Percentiles rank a stretch among this genome's conserved stretches.
Conservation (phyloP, 2,888 invertebrate species). For the Dendrolimus pini region DNA sequence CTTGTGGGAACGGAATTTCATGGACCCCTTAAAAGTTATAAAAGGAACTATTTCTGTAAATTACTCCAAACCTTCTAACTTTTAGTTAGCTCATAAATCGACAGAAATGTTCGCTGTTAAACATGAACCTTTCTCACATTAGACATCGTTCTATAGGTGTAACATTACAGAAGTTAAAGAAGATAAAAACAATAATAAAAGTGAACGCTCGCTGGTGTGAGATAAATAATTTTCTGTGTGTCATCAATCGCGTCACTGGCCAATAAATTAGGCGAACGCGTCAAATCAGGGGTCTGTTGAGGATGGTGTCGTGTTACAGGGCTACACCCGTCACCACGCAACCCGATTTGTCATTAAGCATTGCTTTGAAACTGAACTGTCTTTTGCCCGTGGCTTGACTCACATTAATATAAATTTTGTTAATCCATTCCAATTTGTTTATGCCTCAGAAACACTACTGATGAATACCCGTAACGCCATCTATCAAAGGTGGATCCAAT, state of each 20-base stretch:
- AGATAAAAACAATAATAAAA: slow-evolving; percentile 45
- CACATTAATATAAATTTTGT: no score
- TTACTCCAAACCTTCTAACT: neutral
- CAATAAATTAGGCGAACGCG: slow-evolving; percentile 54
- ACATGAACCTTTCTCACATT: slow-evolving; percentile 18
- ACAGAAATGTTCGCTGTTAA: slow-evolving; percentile 11
- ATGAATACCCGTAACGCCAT: no score
- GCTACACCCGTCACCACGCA: slow-evolving; percentile 33
- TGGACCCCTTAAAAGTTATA: neutral
- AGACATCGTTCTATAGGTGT: slow-evolving; percentile 21
- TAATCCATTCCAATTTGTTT: no score
- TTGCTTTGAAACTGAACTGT: slow-evolving; percentile 10
- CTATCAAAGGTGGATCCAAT: no score
- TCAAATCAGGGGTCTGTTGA: slow-evolving; percentile 31
- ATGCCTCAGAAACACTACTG: no score
- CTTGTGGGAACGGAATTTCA: slow-evolving; percentile 3
- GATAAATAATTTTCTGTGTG: slow-evolving; percentile 56
- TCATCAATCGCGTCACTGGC: slow-evolving; percentile 62
- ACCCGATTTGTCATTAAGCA: slow-evolving; percentile 34
- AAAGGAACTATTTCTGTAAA: neutral
- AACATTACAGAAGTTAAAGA: slow-evolving; percentile 39
- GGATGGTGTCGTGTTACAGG: slow-evolving; percentile 40
- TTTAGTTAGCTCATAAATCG: slow-evolving; percentile 16
- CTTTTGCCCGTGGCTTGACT: no score
- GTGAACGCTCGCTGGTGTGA: slow-evolving; percentile 33